phyloP scores from a whole-genome alignment of 2,888 invertebrate species.

The Caenorhabditis imperialis region DNA sequence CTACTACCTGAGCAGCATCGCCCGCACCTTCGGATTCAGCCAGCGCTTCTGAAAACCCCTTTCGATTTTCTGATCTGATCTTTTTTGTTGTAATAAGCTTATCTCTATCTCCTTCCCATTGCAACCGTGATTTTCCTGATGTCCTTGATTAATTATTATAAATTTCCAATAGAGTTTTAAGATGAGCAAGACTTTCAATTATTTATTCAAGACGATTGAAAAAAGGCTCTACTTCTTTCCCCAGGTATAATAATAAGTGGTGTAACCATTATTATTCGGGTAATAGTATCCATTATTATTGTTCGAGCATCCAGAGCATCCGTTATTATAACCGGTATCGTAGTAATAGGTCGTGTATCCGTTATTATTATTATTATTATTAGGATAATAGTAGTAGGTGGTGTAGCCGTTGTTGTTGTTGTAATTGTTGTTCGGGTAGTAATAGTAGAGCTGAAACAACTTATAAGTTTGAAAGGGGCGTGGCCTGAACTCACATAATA shows the following conservation, averaged over 20 bases:
- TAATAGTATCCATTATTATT: constrained; percentile 35
- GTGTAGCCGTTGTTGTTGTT: constrained; percentile 21
- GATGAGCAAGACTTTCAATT: too few relatives aligned
- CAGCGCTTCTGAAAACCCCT: constrained; percentile 75
- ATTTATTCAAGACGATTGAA: too few relatives aligned
- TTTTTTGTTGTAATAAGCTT: constrained; percentile 78
- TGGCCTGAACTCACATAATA: constrained; percentile 38
- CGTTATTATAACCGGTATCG: constrained; percentile 28
- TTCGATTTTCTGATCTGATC: too few relatives aligned
- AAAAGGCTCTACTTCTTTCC: constrained; percentile 34
- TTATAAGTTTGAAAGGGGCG: not conserved
- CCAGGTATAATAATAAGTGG: constrained; percentile 51
- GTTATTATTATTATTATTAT: constrained; percentile 35
- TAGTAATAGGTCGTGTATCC: constrained; percentile 39
- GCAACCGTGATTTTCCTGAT: constrained; percentile 9
- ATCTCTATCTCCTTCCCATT: constrained; percentile 7
- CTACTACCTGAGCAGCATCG: constrained; percentile 94
- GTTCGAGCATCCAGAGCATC: constrained; percentile 39
- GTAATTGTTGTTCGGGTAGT: constrained; percentile 42
- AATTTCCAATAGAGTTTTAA: too few relatives aligned
- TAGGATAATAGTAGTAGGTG: constrained; percentile 40
- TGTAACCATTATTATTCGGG: constrained; percentile 39
- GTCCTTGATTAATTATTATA: too few relatives aligned
- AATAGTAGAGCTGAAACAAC: constrained; percentile 36
- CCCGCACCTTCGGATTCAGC: constrained; percentile 91